Percentiles rank a stretch among this genome's conserved stretches.
phyloP scores from a whole-genome alignment of 2,797 vertebrate genomes.

The Sebastes paucispinis region DNA sequence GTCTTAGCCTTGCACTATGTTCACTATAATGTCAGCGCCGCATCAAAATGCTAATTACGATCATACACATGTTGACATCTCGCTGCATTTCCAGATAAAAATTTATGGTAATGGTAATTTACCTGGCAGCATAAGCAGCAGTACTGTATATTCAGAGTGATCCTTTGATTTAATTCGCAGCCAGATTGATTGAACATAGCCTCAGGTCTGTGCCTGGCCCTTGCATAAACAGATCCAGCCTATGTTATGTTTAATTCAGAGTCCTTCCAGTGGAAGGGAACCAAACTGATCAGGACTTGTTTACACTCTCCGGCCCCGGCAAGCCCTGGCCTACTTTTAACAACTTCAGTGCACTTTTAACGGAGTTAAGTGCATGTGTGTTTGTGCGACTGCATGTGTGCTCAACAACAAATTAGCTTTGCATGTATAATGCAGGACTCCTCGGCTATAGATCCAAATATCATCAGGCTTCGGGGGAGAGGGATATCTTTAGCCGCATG shows the following conservation, averaged over 20 bases:
- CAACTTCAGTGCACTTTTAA: constrained; percentile 64
- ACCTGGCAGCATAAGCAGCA: constrained; percentile 55
- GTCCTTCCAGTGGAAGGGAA: constrained; percentile 63
- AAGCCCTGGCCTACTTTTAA: constrained; percentile 75
- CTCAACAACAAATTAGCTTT: constrained; percentile 58
- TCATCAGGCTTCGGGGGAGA: constrained; percentile 14
- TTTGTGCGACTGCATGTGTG: constrained; percentile 27
- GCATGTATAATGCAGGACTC: constrained; percentile 70
- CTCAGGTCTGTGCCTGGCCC: constrained; percentile 62
- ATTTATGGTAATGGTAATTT: too few relatives aligned
- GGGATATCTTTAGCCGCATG: constrained; percentile 42
- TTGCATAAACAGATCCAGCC: constrained; percentile 68
- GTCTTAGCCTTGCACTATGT: not conserved
- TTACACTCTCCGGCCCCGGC: constrained; percentile 66
- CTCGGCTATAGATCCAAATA: constrained; percentile 60
- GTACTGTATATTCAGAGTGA: constrained; percentile 51
- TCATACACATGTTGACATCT: constrained; percentile 60
- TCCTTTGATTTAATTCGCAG: constrained; percentile 71
- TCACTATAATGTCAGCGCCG: not conserved
- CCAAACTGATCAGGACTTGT: constrained; percentile 75
- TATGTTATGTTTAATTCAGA: constrained; percentile 77
- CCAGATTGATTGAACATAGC: constrained; percentile 75
- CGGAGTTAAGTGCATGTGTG: constrained; percentile 54
- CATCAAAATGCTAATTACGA: constrained; percentile 55
- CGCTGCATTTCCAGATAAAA: constrained; percentile 56